These are phyloP conservation scores for Halcyon chelicuti DNA, from an alignment of 2,797 vertebrate species.

Conservation along the genomic window DNA sequence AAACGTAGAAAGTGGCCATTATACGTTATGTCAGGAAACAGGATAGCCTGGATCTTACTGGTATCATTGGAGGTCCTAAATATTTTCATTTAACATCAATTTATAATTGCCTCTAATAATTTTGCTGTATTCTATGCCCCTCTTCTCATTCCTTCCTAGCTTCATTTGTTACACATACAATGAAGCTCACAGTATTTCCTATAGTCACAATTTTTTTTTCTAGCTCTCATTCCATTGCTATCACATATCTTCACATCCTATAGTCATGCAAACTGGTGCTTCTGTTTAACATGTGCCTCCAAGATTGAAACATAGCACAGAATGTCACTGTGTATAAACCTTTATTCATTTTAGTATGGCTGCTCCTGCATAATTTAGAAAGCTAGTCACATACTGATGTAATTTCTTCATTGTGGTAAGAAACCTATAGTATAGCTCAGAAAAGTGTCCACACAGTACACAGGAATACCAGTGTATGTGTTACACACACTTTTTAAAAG, in stretches of 20 bases:
- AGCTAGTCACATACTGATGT: background rate
- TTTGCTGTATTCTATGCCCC: background rate
- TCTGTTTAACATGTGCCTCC: background rate
- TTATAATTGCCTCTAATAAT: background rate
- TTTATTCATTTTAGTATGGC: background rate
- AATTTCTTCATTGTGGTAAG: background rate
- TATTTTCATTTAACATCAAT: background rate
- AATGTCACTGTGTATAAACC: background rate
- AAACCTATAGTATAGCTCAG: background rate
- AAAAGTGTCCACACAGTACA: background rate
- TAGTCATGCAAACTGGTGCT: fast-evolving
- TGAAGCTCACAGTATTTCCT: background rate
- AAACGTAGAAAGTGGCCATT: background rate
- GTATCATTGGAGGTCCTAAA: background rate
- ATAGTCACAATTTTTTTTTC: background rate
- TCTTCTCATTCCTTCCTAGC: background rate
- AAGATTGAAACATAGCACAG: background rate
- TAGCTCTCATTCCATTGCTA: background rate
- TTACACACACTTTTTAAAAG: background rate
- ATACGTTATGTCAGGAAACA: background rate
- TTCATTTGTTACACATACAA: background rate
- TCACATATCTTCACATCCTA: background rate
- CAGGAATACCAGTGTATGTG: fast-evolving
- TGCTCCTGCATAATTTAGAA: conserved; percentile 1
- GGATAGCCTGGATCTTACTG: background rate